Base-by-base conservation (phyloP, 2,888 invertebrate species). In the Lasioglossum figueresi region DNA sequence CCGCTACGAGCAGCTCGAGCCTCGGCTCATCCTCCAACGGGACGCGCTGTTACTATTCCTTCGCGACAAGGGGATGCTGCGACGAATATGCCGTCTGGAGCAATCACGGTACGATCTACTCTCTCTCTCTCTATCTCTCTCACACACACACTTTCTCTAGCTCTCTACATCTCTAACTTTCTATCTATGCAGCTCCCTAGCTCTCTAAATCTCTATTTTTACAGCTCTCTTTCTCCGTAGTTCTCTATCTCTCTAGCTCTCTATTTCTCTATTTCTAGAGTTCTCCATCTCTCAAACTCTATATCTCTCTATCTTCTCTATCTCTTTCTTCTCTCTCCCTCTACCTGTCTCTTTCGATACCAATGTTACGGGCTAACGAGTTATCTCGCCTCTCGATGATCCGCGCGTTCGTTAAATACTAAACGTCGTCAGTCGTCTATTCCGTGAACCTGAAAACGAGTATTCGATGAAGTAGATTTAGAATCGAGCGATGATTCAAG, bases 51-150 rank as follows among this genome's bases (percentile, higher is more conserved):
- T 94, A 93, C 89, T 93, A 94, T 88, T 92, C 93, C 79, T 94
- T 94, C 89, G 93, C 94, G 88, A 90, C 93, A 80, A 91, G 93
- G 85, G 93, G 94, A 89, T 94, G 95, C 93, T 94, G 94, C 91
- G 93, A 93, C 92, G 95, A 94, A 91, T 93, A 93, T 91, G 93
- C 93, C 91, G 92, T 91, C 90, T 94, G 94, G 94, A 94, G 92
- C 90, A 94, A 94, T 92, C 93, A 95, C 91, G 94, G 94, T 95
- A 94, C 91, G 93, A 89, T 81, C 79, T 73, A 31, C 56, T 66
- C 63, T 82, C 63, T 75, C 63, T 66, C 71, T 68, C 73, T 77
- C 45, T 80, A 19, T 81, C 34, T 82, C 56, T 73, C 12, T 66
- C 19, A 45, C 37, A 45, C 34, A 48, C 2, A 56, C 6, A 75